Conservation (phyloP, 2,113 vertebrate species). For the Gavia stellata region DNA sequence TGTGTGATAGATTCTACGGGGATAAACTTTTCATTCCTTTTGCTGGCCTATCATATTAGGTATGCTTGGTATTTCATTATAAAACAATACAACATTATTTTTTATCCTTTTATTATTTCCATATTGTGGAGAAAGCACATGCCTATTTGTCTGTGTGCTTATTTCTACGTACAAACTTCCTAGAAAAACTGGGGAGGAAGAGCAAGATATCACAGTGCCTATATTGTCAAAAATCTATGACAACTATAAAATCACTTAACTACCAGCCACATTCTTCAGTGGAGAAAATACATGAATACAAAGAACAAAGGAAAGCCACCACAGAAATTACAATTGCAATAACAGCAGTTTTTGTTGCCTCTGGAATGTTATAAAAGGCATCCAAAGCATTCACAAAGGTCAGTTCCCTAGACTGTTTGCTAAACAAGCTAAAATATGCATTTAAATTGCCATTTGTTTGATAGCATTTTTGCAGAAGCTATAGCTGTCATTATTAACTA, state of each 20-base stretch:
- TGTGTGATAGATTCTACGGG: neutral
- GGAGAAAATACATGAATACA: neutral
- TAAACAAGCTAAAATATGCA: neutral
- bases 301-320: neutral
- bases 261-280: neutral
- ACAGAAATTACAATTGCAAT: slow-evolving; percentile 5
- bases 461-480: neutral
- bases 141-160: neutral
- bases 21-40: neutral
- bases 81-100: neutral
- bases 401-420: neutral
- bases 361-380: slow-evolving; percentile 31
- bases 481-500: neutral
- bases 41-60: neutral
- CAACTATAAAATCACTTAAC: neutral
- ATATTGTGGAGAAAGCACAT: neutral
- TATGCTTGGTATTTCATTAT: neutral
- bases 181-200: neutral
- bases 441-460: neutral
- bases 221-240: neutral
- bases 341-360: neutral
- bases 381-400: slow-evolving; percentile 44
- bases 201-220: neutral
- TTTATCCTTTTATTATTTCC: neutral
- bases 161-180: neutral